Conservation (phyloP, 2,797 vertebrate genomes). For the Tarsius wallacei region DNA sequence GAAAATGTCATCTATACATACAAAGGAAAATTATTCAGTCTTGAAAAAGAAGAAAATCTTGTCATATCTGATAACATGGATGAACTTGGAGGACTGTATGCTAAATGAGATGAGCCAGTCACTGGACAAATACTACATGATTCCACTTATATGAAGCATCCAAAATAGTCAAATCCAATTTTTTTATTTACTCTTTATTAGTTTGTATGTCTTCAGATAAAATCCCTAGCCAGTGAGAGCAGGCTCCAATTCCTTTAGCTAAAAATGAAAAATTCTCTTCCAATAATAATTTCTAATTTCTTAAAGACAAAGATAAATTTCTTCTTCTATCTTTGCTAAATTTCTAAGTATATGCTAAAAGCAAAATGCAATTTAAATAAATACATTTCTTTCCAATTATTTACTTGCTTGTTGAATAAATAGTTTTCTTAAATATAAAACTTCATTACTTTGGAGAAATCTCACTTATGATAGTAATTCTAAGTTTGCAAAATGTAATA, state of each 20-base stretch:
- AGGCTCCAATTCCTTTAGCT: background rate
- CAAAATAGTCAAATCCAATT: background rate
- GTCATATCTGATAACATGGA: too few species aligned
- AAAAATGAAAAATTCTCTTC: background rate
- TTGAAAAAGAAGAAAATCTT: background rate
- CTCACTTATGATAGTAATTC: background rate
- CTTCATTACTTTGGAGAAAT: background rate
- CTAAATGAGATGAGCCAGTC: background rate
- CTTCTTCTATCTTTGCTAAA: background rate
- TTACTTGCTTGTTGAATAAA: background rate
- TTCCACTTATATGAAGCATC: background rate
- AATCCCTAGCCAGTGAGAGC: background rate
- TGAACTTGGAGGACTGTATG: background rate
- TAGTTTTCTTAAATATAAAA: slow-evolving; percentile 22
- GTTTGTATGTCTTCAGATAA: background rate
- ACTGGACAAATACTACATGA: background rate
- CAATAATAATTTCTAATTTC: background rate
- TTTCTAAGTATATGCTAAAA: slow-evolving; percentile 22
- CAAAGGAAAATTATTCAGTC: background rate
- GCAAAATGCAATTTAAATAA: slow-evolving; percentile 6
- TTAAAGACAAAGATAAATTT: background rate
- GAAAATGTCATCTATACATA: background rate
- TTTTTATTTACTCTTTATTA: background rate
- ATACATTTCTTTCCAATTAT: background rate
- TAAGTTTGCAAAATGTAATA: background rate